phyloP scores from a whole-genome alignment of 2,888 invertebrate genomes.

The Sminthurinus aureus region DNA sequence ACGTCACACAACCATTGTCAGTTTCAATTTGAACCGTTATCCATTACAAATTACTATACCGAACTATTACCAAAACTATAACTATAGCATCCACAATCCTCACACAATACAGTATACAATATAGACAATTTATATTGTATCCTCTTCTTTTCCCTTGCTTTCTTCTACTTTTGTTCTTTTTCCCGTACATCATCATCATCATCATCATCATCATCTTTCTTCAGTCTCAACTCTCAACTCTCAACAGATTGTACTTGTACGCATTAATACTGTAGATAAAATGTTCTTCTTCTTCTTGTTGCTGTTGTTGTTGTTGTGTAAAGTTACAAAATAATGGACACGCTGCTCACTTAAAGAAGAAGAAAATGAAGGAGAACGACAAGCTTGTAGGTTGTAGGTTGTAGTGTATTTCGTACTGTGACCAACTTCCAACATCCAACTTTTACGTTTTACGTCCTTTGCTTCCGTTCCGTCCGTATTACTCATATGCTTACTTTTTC shows the following conservation, averaged over 20 bases:
- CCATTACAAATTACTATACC: conserved; percentile 43
- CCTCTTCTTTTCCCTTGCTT: background rate
- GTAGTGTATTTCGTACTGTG: too few species aligned
- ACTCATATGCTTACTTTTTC: too few species aligned
- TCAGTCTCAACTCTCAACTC: background rate
- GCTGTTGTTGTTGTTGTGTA: conserved; percentile 7
- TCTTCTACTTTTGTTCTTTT: background rate
- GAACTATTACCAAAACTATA: background rate
- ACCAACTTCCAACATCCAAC: background rate
- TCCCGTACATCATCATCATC: background rate
- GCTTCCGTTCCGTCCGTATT: background rate
- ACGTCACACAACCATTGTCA: conserved; percentile 42
- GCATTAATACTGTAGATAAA: conserved; percentile 3
- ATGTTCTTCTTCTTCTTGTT: background rate
- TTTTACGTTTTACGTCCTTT: conserved; percentile 21
- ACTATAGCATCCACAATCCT: too few species aligned
- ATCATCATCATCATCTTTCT: background rate
- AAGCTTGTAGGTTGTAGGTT: conserved; percentile 30
- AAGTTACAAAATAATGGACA: conserved; percentile 40
- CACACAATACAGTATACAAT: too few species aligned
- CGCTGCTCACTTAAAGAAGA: conserved; percentile 15
- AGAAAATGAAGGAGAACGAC: background rate
- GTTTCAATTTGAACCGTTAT: conserved; percentile 41
- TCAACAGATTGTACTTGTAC: conserved; percentile 1
- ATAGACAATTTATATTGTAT: too few species aligned